Evolutionary conservation across 2,113 vertebrate species (phyloP), one percentile per base, ranked within the genome.

Genomic region (Grus americana): DNA sequence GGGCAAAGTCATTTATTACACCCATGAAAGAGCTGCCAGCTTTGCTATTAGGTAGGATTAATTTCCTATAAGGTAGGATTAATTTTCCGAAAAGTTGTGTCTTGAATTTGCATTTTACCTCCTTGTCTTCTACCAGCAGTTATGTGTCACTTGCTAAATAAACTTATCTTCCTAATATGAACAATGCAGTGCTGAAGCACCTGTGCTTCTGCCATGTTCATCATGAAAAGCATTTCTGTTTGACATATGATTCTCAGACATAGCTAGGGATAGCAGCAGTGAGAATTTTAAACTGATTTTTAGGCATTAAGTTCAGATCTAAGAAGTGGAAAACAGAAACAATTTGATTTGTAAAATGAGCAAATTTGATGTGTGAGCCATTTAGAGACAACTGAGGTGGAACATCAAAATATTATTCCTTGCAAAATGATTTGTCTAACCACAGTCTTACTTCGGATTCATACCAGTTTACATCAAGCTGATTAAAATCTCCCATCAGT

Each of bases 401-500:
- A 78, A 79, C 6, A 12, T 59, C 88, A 71, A 72, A 46, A 70
- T 86, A 73, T 38, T 73, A 65, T 75, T 88, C 13, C 66, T 86
- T 74, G 6, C 24, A 71, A 8, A 94, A 49, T 55, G 12, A 30
- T 81, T 93, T 86, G 52, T 91, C 16, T 58, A 54, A 70, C 9
- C 36, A 27, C 24, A 61, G 17, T 9, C 26, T 71, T 29, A 29
- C 5, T 88, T 68, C 58, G 79, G 50, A 24, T 59, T 86, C 49
- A 46, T 73, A 38, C 4, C 8, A 47, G 22, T 92, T 93, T 85
- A 58, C 16, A 30, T 36, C 12, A 63, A 68, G 42, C 29, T 88
- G 93, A 95, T 93, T 67, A 93, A 95, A 94, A 92, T 84, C 40
- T 82, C 58, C 65, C 44, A 67, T 87, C n/a, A 82, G 36, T 79